Base-by-base conservation (phyloP, 1,140 invertebrate species). In the Nilaparvata lugens region DNA sequence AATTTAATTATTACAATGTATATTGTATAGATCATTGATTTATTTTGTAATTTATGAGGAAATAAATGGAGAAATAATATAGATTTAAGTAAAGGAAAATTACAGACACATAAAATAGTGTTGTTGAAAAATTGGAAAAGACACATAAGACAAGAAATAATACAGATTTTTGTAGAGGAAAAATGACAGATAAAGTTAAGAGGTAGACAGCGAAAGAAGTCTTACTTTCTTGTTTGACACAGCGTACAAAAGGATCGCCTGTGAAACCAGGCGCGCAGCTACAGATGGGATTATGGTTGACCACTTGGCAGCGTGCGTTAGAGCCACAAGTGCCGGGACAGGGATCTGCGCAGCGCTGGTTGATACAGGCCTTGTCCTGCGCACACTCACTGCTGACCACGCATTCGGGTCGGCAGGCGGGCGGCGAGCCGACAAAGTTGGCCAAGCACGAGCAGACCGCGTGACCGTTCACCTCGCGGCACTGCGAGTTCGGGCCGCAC, bases 171-270 rank as follows among this genome's bases (percentile, higher is more conserved):
- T n/a, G 31, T 11, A 4, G 18, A 18, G 7, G 7, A 3, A 31
- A 57, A 57, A 58, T 28, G 48, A 55, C 51, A 35, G 16, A 56
- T 31, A 58, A 57, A 56, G 25, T 28, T 31, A 62, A 19, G 25
- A 31, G 13, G 55, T 19, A 62, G 35, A 45, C 23, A 61, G 57
- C 25, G 24, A 19, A 58, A 64, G 40, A 40, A 56, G 52, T 57
- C 65, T 68, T 68, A 69, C 67, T 64, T 67, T 69, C 62, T 64
- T 62, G 51, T 60, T 66, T 71, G 67, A 73, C 69, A 63, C 81
- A 86, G 66, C 67, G 65, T 0, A 71, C 69, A 57, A 78, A 78
- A 40, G 80, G 76, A 70, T 82, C 79, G 14, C 80, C 80, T 25
- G 71, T 74, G 53, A 72, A 72, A 18, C 70, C 68, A 54, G 64